Conservation (phyloP, 2,888 invertebrate genomes). For the Sepioteuthis lessoniana region DNA sequence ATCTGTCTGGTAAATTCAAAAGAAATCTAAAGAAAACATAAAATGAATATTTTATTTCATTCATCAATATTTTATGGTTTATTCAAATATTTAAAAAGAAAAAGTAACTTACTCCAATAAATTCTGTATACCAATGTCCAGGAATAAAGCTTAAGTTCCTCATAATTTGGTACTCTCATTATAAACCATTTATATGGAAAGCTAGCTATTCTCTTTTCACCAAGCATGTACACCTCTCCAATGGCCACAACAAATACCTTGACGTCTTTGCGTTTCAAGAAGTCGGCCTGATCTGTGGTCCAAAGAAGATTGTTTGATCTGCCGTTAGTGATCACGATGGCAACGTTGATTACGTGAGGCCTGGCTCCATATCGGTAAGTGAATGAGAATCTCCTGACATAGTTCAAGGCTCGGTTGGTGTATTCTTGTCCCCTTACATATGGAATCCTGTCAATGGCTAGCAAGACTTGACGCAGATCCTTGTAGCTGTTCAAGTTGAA, state of each 20-base stretch:
- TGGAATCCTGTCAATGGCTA: background rate
- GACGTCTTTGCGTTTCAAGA: background rate
- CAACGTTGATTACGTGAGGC: too few species aligned
- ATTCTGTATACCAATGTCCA: background rate
- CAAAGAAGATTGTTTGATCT: background rate
- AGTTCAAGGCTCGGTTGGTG: background rate
- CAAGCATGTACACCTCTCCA: background rate
- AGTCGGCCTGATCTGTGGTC: background rate
- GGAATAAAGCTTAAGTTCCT: background rate
- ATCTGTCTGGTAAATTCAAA: too few species aligned
- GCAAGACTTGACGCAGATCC: background rate
- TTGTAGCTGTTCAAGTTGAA: background rate
- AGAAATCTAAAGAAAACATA: too few species aligned
- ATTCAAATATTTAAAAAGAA: too few species aligned
- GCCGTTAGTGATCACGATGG: too few species aligned
- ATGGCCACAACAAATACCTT: background rate
- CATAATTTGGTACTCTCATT: background rate
- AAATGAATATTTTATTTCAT: too few species aligned
- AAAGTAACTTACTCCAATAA: background rate
- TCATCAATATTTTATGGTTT: too few species aligned
- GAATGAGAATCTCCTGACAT: background rate
- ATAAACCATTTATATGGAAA: background rate
- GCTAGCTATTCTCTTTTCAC: background rate
- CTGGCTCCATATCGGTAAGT: too few species aligned
- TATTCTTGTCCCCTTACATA: background rate